Percentiles rank a stretch among this genome's conserved stretches.
phyloP scores from a whole-genome alignment of 2,113 vertebrate genomes.

The Centropus bengalensis region DNA sequence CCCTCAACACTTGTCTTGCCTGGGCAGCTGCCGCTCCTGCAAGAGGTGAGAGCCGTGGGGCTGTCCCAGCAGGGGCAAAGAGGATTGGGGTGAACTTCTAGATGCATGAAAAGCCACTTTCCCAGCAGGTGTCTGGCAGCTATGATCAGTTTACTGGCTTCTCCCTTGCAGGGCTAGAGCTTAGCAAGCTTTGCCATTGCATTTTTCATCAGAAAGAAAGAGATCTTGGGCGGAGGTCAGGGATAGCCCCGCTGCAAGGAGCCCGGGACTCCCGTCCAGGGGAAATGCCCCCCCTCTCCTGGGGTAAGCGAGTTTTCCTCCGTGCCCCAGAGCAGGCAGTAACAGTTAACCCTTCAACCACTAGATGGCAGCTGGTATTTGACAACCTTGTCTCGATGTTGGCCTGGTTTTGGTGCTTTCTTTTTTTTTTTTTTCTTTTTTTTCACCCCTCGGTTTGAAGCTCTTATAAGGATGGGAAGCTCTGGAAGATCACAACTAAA shows the following conservation, averaged over 20 bases:
- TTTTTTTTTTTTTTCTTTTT: neutral
- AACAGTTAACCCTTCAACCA: conserved; percentile 3
- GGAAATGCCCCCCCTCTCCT: neutral
- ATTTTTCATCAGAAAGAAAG: neutral
- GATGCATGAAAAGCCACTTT: fast-evolving
- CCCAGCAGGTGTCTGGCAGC: neutral
- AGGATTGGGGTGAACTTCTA: neutral
- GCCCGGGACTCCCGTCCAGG: neutral
- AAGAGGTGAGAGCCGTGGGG: neutral
- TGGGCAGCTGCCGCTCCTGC: fast-evolving
- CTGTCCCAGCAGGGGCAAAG: neutral
- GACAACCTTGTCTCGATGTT: conserved; percentile 10
- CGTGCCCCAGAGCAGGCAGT: fast-evolving
- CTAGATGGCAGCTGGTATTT: conserved; percentile 75
- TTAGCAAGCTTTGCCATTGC: neutral
- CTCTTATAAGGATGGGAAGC: neutral
- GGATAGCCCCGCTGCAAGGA: neutral
- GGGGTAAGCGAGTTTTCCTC: neutral
- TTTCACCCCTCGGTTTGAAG: neutral
- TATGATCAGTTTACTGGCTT: neutral
- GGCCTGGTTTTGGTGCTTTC: no score
- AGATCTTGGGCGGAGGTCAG: neutral
- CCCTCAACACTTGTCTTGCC: fast-evolving
- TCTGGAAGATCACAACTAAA: neutral
- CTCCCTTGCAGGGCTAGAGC: neutral